phyloP scores from a whole-genome alignment of 2,797 vertebrate species.

The Salmo trutta region DNA sequence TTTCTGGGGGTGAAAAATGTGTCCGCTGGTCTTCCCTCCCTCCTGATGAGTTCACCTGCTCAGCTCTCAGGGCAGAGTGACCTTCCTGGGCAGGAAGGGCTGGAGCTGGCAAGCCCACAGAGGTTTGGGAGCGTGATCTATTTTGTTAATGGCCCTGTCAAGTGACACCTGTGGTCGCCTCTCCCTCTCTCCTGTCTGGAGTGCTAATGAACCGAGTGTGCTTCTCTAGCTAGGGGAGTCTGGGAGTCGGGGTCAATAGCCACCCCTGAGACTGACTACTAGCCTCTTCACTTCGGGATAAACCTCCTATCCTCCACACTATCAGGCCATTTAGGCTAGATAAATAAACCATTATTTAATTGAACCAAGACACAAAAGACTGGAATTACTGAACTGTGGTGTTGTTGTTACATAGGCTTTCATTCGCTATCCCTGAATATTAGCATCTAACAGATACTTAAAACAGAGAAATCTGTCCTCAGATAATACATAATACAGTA shows the following conservation, averaged over 20 bases:
- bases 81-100: constrained; percentile 65
- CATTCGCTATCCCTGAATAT: constrained; percentile 31
- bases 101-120: constrained; percentile 52
- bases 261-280: constrained; percentile 50
- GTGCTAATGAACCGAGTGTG: constrained; percentile 78
- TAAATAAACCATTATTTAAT: not conserved
- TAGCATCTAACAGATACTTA: constrained; percentile 51
- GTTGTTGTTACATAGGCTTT: not conserved
- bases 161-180: constrained; percentile 82
- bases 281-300: not conserved
- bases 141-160: constrained; percentile 84
- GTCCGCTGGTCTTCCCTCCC: constrained; percentile 9
- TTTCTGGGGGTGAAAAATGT: constrained; percentile 59
- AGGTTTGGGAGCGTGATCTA: constrained; percentile 76
- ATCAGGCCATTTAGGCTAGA: not conserved
- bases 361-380: not conserved
- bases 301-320: not conserved
- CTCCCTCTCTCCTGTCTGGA: constrained; percentile 74
- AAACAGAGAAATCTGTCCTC: constrained; percentile 65
- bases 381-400: not conserved
- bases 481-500: constrained; percentile 37
- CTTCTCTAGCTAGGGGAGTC: constrained; percentile 48
- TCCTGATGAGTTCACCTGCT: constrained; percentile 52
- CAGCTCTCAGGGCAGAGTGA: constrained; percentile 64
- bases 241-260: constrained; percentile 60